Percentiles rank a stretch among this genome's conserved stretches.
Evolutionary conservation across 2,113 vertebrate species (phyloP).

Genomic region (Bagarius yarrelli): DNA sequence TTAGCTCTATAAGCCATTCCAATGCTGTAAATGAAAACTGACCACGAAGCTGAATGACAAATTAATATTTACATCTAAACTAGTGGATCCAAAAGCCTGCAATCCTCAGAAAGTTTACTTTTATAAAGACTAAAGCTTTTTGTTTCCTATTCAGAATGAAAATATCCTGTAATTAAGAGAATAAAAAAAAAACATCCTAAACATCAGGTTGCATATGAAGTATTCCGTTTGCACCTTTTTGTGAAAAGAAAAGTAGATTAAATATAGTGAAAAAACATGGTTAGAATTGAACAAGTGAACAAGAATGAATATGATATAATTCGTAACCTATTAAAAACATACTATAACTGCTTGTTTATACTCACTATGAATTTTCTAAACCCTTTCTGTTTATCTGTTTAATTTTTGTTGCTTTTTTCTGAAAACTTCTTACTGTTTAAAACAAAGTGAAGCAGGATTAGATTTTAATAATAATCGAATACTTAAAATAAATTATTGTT

Average conservation of each 20-base stretch:
- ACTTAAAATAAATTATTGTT: background rate
- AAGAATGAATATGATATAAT: no score
- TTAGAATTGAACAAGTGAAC: background rate
- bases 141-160: no score
- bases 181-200: background rate
- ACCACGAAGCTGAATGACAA: constrained; percentile 1
- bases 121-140: background rate
- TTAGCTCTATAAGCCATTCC: background rate
- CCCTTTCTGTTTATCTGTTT: background rate
- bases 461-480: background rate
- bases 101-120: background rate
- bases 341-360: background rate
- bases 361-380: no score
- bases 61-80: constrained; percentile 1
- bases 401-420: background rate
- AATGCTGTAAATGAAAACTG: background rate
- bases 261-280: background rate
- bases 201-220: background rate
- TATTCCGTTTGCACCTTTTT: background rate
- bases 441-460: background rate
- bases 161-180: background rate
- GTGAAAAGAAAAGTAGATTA: background rate
- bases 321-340: no score
- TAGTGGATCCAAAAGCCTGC: background rate
- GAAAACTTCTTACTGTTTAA: background rate